These are phyloP conservation scores for Cebidichthys violaceus DNA, from an alignment of 2,113 vertebrate genomes.

Conservation along the genomic window DNA sequence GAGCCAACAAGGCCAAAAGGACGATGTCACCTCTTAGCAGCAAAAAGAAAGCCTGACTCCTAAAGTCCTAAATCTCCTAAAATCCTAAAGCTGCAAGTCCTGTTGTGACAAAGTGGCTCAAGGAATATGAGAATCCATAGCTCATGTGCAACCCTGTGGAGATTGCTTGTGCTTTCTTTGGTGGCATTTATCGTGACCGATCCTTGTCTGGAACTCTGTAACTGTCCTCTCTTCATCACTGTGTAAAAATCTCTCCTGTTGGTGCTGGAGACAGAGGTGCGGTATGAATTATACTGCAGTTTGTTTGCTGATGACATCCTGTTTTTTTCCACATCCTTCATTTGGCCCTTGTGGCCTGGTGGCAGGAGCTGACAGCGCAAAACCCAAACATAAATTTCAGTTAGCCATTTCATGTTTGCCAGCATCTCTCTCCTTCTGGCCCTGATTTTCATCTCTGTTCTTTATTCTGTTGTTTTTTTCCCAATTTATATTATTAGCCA, in stretches of 20 bases:
- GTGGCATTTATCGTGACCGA: too few species aligned
- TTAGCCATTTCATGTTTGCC: not conserved
- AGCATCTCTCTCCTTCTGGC: not conserved
- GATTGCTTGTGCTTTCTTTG: not conserved
- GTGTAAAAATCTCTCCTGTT: not conserved
- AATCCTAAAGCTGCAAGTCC: too few species aligned
- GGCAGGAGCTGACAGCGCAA: not conserved
- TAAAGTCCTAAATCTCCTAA: too few species aligned
- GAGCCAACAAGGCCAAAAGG: too few species aligned
- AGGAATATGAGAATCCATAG: not conserved
- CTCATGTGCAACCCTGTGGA: too few species aligned
- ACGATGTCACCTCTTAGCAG: too few species aligned
- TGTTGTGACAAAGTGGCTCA: not conserved
- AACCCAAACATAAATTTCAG: not conserved
- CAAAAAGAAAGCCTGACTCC: too few species aligned
- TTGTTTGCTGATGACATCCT: slow-evolving; percentile 7
- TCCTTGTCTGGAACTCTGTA: not conserved
- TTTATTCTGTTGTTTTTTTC: not conserved
- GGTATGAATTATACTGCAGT: not conserved
- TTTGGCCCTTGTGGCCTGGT: not conserved
- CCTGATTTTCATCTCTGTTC: not conserved
- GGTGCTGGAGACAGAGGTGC: not conserved
- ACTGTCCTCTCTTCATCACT: not conserved
- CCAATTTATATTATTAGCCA: slow-evolving; percentile 25
- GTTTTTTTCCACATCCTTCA: not conserved